Evolutionary conservation across 2,797 vertebrate genomes (phyloP).

Genomic region (Phaenicophaeus curvirostris): DNA sequence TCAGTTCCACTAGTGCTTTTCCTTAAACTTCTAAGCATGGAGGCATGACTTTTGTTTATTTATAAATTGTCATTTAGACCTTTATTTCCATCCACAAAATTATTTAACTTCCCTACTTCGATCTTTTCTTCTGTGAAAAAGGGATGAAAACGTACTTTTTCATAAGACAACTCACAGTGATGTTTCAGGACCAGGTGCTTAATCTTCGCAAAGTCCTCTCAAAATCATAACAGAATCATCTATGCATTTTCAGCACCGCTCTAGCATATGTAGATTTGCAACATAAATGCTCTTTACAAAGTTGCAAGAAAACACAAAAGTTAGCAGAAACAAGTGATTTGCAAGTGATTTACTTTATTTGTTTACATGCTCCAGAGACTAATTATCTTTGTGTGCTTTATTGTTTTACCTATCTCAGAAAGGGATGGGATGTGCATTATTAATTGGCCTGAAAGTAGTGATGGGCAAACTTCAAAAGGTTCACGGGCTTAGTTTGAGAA

Average conservation of each 20-base stretch:
- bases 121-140: background rate
- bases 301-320: background rate
- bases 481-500: constrained; percentile 19
- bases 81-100: background rate
- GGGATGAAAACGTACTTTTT: background rate
- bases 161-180: background rate
- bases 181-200: background rate
- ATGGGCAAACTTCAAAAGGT: constrained; percentile 65
- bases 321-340: constrained; percentile 42
- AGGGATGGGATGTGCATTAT: constrained; percentile 3
- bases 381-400: constrained; percentile 68
- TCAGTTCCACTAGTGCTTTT: background rate
- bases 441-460: constrained; percentile 45
- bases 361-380: constrained; percentile 62
- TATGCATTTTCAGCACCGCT: background rate
- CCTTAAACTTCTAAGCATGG: background rate
- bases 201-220: background rate
- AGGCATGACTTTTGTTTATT: background rate
- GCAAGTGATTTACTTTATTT: constrained; percentile 63
- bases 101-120: background rate
- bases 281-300: background rate
- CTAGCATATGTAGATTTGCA: constrained; percentile 16
- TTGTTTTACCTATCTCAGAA: constrained; percentile 43
- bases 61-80: background rate
- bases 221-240: background rate